Percentiles rank a stretch among this genome's conserved stretches.
These are phyloP conservation scores for Porphyrio hochstetteri DNA, from an alignment of 2,113 vertebrate species.

Conservation along the genomic window DNA sequence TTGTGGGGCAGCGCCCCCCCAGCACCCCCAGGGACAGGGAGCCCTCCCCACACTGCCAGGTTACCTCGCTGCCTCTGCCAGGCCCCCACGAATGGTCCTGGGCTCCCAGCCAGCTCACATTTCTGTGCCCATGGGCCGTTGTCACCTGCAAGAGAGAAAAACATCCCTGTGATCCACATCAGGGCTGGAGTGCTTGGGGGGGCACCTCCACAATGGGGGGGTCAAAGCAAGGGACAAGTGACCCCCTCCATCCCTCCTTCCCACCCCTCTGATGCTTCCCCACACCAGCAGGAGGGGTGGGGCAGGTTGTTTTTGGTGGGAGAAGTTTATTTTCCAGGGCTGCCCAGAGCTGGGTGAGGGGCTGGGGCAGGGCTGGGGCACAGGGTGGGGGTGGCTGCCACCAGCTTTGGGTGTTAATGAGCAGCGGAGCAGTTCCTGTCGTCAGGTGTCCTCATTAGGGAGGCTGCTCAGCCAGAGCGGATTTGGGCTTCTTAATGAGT, in stretches of 20 bases:
- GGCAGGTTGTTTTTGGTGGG: neutral
- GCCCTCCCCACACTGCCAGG: neutral
- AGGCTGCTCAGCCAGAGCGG: slow-evolving; percentile 25
- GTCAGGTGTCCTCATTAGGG: slow-evolving; percentile 51
- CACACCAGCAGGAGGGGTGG: neutral
- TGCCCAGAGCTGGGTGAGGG: neutral
- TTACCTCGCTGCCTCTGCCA: slow-evolving; percentile 91
- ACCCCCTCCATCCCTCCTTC: neutral
- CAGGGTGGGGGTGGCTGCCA: neutral
- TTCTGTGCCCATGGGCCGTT: slow-evolving; percentile 97
- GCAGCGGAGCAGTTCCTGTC: neutral
- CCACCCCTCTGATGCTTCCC: neutral
- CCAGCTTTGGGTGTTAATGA: slow-evolving; percentile 45
- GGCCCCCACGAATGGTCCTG: slow-evolving; percentile 84
- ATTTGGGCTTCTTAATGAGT: slow-evolving; percentile 54
- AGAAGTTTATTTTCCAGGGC: neutral
- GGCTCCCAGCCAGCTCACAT: slow-evolving; percentile 88
- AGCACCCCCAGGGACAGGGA: neutral
- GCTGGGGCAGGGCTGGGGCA: neutral
- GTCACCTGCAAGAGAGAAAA: slow-evolving; percentile 82
- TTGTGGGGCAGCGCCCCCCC: neutral
- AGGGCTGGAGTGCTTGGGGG: neutral
- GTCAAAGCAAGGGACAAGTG: neutral
- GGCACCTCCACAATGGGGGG: neutral
- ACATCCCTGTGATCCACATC: neutral